Evolutionary conservation across 2,113 vertebrate species (phyloP).

Genomic region (Ahaetulla prasina): DNA sequence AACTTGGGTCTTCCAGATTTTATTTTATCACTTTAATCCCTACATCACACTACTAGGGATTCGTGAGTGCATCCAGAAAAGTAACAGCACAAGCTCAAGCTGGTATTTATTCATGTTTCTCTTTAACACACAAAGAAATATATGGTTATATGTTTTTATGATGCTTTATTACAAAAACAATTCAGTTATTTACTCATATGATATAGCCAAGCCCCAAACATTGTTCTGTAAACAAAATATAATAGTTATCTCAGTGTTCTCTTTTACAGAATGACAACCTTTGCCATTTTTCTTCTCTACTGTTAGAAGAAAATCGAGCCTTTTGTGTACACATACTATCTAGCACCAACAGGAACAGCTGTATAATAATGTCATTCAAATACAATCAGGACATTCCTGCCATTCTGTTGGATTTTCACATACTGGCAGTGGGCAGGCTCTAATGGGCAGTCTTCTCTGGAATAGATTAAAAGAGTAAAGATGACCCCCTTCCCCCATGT

Average conservation of each 20-base stretch:
- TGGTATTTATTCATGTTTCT: not conserved
- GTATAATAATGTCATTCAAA: not conserved
- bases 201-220: not conserved
- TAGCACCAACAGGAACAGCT: not conserved
- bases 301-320: not conserved
- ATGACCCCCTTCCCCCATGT: too few relatives aligned
- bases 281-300: not conserved
- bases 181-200: not conserved
- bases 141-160: not conserved
- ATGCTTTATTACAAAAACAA: not conserved
- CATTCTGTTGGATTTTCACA: not conserved
- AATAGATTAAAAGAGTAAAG: not conserved
- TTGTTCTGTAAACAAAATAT: not conserved
- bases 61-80: constrained; percentile 20
- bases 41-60: not conserved
- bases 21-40: not conserved
- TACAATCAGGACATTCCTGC: not conserved
- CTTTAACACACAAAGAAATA: not conserved
- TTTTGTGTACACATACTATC: not conserved
- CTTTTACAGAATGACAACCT: not conserved
- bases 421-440: not conserved
- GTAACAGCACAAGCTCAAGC: not conserved
- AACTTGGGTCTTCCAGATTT: not conserved
- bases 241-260: not conserved
- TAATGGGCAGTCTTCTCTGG: not conserved